Conservation (phyloP, 2,888 invertebrate species). For the Papilio demoleus region DNA sequence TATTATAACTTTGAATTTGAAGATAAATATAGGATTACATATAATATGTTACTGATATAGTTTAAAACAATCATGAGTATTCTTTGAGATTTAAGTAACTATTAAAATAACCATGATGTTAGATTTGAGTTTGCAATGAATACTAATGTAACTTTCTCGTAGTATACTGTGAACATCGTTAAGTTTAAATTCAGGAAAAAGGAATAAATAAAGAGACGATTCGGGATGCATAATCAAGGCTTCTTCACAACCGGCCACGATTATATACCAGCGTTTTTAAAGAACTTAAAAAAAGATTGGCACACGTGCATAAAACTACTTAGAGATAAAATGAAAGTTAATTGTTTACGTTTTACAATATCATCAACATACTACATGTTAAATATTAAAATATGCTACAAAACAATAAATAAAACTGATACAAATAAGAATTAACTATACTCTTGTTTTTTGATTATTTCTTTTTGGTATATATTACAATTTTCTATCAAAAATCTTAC, state of each 20-base stretch:
- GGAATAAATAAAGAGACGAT: slow-evolving; percentile 60
- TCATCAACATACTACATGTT: background rate
- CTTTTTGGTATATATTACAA: background rate
- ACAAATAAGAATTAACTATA: background rate
- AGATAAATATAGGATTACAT: background rate
- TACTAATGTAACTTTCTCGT: background rate
- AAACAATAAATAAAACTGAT: too few relatives aligned
- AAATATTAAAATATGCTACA: too few relatives aligned
- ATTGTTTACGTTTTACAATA: slow-evolving; percentile 28
- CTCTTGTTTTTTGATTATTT: background rate
- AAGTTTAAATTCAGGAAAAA: slow-evolving; percentile 65
- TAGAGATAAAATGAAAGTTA: slow-evolving; percentile 29
- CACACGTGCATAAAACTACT: slow-evolving; percentile 4
- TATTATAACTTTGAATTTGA: background rate
- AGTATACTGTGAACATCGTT: slow-evolving; percentile 51
- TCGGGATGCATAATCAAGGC: slow-evolving; percentile 65
- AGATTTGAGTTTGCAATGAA: too few relatives aligned
- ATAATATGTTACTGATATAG: background rate
- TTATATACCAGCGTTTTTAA: slow-evolving; percentile 47
- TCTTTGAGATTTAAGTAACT: too few relatives aligned
- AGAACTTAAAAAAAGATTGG: background rate
- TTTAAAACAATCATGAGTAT: too few relatives aligned
- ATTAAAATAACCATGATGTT: too few relatives aligned
- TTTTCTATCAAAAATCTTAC: slow-evolving; percentile 71
- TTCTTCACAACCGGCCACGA: slow-evolving; percentile 60